A percentile compares a stretch with the other conserved stretches of the same genome.
Evolutionary conservation across 2,888 invertebrate genomes (phyloP).

Genomic region (Clostera curtula): DNA sequence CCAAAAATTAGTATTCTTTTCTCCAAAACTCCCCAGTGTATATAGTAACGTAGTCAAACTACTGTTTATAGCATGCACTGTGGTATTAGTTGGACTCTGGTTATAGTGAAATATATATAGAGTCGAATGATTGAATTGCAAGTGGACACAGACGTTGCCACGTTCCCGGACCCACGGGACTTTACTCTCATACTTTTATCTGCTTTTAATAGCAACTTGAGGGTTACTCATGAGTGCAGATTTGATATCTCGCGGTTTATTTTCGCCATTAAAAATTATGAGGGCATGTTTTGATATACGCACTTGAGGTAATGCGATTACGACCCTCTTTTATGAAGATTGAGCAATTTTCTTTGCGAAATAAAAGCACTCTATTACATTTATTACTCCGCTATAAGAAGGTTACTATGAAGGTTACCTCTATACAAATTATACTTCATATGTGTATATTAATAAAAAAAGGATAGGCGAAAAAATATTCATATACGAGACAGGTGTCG

Average conservation of each 20-base stretch:
- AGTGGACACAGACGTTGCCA: constrained; percentile 41
- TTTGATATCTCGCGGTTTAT: constrained; percentile 43
- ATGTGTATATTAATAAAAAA: too few relatives aligned
- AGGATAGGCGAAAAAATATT: background rate
- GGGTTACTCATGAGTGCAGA: constrained; percentile 56
- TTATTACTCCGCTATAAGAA: too few relatives aligned
- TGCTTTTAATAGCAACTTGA: constrained; percentile 63
- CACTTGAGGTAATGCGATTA: constrained; percentile 21
- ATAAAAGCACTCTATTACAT: too few relatives aligned
- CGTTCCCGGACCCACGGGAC: constrained; percentile 45
- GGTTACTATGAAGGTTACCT: too few relatives aligned
- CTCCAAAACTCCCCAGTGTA: too few relatives aligned
- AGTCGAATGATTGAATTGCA: constrained; percentile 60
- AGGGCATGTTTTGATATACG: constrained; percentile 19
- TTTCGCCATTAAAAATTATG: constrained; percentile 23
- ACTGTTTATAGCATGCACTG: too few relatives aligned
- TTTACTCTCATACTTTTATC: constrained; percentile 51
- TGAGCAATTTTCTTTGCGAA: constrained; percentile 2
- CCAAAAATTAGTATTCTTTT: too few relatives aligned
- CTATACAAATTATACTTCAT: too few relatives aligned
- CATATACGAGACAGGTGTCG: background rate
- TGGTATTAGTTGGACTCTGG: too few relatives aligned
- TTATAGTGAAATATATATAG: constrained; percentile 36
- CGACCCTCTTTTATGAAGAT: constrained; percentile 11
- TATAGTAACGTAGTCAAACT: too few relatives aligned